A percentile compares a stretch with the other conserved stretches of the same genome.
These are phyloP conservation scores for Sebastes itinus DNA, from an alignment of 2,797 vertebrate genomes.

Conservation along the genomic window DNA sequence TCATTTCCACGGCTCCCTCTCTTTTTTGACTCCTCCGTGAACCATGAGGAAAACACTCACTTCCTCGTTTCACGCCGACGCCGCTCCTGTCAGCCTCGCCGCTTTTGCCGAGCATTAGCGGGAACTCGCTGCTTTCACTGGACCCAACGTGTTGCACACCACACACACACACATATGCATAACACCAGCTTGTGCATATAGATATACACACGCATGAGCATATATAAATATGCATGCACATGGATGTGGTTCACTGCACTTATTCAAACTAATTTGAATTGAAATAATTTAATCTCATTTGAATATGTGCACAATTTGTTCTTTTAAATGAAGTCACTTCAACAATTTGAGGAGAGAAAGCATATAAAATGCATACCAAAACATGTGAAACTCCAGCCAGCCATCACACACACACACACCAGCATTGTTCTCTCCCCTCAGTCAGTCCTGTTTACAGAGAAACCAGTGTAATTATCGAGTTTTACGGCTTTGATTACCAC, in stretches of 20 bases:
- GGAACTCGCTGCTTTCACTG: not conserved
- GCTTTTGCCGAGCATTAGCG: constrained; percentile 9
- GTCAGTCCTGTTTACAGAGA: constrained; percentile 57
- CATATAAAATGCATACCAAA: not conserved
- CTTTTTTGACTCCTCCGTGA: constrained; percentile 56
- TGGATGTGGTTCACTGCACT: constrained; percentile 24
- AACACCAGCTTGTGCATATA: not conserved
- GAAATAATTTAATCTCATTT: constrained; percentile 44
- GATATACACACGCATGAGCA: not conserved
- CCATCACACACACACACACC: not conserved
- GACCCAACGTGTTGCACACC: not conserved
- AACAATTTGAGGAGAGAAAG: not conserved
- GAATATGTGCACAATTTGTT: constrained; percentile 49
- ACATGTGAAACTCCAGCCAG: not conserved
- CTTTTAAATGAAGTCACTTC: constrained; percentile 30
- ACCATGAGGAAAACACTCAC: constrained; percentile 51
- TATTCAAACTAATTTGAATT: constrained; percentile 29
- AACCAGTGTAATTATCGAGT: constrained; percentile 62
- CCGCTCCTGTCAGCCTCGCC: not conserved
- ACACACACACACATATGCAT: not conserved
- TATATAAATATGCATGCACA: not conserved
- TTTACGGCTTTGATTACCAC: constrained; percentile 67
- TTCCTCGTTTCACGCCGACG: constrained; percentile 23
- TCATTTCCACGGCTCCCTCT: constrained; percentile 49
- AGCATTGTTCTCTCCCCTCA: not conserved